A percentile compares a stretch with the other conserved stretches of the same genome.
These are phyloP conservation scores for Dione vanillae DNA, from an alignment of 2,888 invertebrate species.

Conservation along the genomic window DNA sequence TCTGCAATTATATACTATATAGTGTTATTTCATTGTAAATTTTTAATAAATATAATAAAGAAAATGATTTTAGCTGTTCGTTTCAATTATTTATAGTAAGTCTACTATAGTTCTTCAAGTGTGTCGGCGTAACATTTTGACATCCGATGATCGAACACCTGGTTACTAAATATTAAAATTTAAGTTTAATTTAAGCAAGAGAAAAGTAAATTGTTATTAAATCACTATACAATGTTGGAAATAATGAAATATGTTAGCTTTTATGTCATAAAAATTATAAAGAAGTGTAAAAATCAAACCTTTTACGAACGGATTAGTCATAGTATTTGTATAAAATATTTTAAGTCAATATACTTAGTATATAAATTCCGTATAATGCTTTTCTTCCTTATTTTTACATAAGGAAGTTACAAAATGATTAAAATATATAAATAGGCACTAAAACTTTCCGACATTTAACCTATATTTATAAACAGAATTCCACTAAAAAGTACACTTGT, in stretches of 20 bases:
- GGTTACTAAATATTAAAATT: not conserved
- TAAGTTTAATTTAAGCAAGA: not conserved
- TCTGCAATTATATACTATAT: too few relatives aligned
- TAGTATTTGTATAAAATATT: not conserved
- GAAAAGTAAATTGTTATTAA: not conserved
- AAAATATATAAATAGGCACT: conserved; percentile 1
- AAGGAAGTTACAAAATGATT: not conserved
- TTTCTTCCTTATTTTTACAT: not conserved
- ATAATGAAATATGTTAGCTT: not conserved
- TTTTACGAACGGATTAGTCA: conserved; percentile 18
- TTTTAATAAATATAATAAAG: too few relatives aligned
- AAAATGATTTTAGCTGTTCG: too few relatives aligned
- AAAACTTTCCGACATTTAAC: conserved; percentile 33
- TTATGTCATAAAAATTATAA: not conserved
- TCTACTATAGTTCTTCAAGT: not conserved
- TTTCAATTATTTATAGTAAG: too few relatives aligned
- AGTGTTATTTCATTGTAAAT: too few relatives aligned
- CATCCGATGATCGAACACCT: conserved; percentile 12
- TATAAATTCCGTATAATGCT: not conserved
- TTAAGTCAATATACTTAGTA: not conserved
- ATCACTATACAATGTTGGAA: not conserved
- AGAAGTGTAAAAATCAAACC: conserved; percentile 3
- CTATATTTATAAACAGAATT: conserved; percentile 26
- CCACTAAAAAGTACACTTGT: conserved; percentile 24
- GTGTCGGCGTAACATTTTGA: not conserved